phyloP scores from a whole-genome alignment of 2,113 vertebrate species.

The Emydura subglobosa region DNA sequence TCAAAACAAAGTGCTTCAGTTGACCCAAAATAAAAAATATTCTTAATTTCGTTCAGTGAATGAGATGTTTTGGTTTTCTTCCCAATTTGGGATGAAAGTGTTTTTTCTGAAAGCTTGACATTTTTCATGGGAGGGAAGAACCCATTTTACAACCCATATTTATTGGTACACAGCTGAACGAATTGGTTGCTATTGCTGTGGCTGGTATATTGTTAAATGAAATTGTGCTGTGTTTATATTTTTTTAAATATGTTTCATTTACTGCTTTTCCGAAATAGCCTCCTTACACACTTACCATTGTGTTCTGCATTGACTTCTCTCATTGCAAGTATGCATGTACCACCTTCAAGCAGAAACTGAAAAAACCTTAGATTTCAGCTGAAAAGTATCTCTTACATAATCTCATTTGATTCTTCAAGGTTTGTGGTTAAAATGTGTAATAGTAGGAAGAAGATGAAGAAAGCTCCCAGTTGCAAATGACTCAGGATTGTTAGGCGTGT shows the following conservation, averaged over 20 bases:
- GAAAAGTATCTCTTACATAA: background rate
- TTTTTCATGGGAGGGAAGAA: no score
- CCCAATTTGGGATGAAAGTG: no score
- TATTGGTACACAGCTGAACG: background rate
- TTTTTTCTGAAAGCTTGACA: no score
- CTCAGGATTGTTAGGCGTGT: background rate
- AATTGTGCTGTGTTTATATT: background rate
- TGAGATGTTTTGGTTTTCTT: no score
- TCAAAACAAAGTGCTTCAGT: no score
- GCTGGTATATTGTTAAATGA: background rate
- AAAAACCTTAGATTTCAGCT: background rate
- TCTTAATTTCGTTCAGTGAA: no score
- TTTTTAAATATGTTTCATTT: background rate
- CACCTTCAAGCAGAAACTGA: background rate
- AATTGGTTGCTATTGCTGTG: background rate
- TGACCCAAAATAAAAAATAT: no score
- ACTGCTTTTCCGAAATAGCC: background rate
- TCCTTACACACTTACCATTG: background rate
- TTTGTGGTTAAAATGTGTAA: background rate
- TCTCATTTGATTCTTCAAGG: accelerated
- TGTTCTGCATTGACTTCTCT: background rate
- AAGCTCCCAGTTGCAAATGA: background rate
- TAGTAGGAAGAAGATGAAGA: background rate
- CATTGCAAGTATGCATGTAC: background rate
- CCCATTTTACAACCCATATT: no score